Conservation (phyloP, 1,140 invertebrate species). For the Formica selysi region DNA sequence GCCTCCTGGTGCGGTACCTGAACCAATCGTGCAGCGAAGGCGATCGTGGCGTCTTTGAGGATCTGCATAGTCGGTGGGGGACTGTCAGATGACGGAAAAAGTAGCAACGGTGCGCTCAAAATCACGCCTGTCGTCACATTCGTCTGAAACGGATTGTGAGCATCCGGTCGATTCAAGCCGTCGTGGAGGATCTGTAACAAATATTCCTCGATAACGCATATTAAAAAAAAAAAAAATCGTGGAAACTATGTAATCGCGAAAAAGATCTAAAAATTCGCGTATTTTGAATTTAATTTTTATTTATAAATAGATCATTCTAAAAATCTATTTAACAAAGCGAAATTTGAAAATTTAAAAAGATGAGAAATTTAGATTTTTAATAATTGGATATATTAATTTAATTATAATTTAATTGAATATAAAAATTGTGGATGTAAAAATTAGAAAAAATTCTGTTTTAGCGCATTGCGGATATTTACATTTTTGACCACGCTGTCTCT, state of each 20-base stretch:
- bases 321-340: too few species aligned
- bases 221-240: too few species aligned
- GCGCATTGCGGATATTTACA: conserved; percentile 55
- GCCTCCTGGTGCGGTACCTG: conserved; percentile 90
- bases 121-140: conserved; percentile 90
- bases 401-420: not conserved
- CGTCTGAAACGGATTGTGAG: conserved; percentile 87
- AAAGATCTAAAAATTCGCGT: too few species aligned
- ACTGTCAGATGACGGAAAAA: conserved; percentile 85
- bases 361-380: not conserved
- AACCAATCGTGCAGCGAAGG: conserved; percentile 89
- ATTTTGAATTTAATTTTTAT: too few species aligned
- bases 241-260: too few species aligned
- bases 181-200: conserved; percentile 88
- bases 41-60: conserved; percentile 86
- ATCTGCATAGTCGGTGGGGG: conserved; percentile 82
- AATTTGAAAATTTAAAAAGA: not conserved
- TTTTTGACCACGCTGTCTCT: conserved; percentile 78
- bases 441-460: not conserved
- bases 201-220: too few species aligned
- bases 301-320: too few species aligned
- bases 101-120: conserved; percentile 89
- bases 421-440: too few species aligned
- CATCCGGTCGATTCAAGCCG: conserved; percentile 88
- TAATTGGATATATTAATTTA: conserved; percentile 7